A percentile compares a stretch with the other conserved stretches of the same genome.
phyloP scores from a whole-genome alignment of 2,797 vertebrate species.

The Neosilurus mollespiculum region DNA sequence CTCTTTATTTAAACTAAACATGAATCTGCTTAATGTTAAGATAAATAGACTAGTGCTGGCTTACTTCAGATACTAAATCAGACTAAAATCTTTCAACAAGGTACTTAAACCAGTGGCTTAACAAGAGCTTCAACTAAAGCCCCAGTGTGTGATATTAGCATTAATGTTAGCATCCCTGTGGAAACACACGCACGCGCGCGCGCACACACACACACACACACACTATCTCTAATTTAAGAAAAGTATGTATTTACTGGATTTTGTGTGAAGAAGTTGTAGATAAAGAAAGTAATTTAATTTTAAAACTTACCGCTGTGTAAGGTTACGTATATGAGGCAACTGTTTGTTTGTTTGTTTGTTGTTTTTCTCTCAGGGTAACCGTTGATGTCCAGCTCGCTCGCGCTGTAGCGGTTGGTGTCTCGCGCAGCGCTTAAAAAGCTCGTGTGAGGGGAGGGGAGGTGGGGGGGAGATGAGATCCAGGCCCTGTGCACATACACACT shows the following conservation, averaged over 20 bases:
- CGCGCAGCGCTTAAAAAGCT: conserved; percentile 62
- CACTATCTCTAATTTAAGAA: neutral
- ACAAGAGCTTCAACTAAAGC: neutral
- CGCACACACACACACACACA: neutral
- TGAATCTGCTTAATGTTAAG: neutral
- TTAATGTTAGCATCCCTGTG: neutral
- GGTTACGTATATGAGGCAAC: neutral
- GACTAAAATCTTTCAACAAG: neutral
- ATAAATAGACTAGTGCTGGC: neutral
- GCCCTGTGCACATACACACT: conserved; percentile 61
- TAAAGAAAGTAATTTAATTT: neutral
- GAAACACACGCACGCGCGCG: neutral
- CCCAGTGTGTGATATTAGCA: neutral
- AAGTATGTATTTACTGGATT: neutral
- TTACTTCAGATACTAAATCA: neutral
- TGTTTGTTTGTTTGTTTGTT: too few species aligned
- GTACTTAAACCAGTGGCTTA: neutral
- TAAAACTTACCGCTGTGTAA: conserved; percentile 27
- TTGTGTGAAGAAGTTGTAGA: neutral
- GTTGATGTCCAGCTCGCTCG: conserved; percentile 51
- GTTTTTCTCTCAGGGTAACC: conserved; percentile 24
- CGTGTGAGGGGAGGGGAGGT: conserved; percentile 20
- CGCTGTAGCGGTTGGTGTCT: conserved; percentile 52
- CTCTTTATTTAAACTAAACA: neutral
- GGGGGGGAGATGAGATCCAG: conserved; percentile 64